Evolutionary conservation across 1,140 invertebrate genomes (phyloP).

Genomic region (Mya arenaria): DNA sequence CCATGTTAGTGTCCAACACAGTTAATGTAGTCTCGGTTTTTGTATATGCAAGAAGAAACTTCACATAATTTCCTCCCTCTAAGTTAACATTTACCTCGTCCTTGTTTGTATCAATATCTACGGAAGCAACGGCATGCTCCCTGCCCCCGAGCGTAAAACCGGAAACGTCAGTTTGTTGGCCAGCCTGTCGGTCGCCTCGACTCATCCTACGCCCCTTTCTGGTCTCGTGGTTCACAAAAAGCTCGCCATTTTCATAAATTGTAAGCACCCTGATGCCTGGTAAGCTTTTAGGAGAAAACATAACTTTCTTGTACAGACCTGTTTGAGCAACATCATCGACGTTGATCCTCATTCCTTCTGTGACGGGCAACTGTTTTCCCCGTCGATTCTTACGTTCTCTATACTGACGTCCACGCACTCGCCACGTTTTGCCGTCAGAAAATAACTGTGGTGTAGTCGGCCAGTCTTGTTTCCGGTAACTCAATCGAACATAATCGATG

Average conservation of each 20-base stretch:
- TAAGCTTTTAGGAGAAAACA: no score
- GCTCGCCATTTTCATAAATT: neutral
- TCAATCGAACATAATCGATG: conserved; percentile 7
- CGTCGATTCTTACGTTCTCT: neutral
- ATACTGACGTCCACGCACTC: neutral
- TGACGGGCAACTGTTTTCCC: no score
- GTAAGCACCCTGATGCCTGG: neutral
- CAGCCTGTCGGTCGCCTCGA: neutral
- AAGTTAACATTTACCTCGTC: neutral
- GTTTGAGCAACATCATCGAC: no score
- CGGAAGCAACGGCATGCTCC: neutral
- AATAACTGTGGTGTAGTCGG: neutral
- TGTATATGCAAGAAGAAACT: neutral
- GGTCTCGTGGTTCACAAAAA: neutral
- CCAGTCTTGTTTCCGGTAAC: neutral
- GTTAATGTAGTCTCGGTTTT: neutral
- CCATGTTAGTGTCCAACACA: neutral
- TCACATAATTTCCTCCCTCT: neutral
- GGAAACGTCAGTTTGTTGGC: neutral
- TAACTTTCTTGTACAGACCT: no score
- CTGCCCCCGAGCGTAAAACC: neutral
- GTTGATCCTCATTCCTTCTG: no score
- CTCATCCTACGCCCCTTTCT: neutral
- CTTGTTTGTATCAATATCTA: neutral
- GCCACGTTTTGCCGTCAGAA: neutral